Evolutionary conservation across 2,113 vertebrate species (phyloP).

Genomic region (Pluvialis apricaria): DNA sequence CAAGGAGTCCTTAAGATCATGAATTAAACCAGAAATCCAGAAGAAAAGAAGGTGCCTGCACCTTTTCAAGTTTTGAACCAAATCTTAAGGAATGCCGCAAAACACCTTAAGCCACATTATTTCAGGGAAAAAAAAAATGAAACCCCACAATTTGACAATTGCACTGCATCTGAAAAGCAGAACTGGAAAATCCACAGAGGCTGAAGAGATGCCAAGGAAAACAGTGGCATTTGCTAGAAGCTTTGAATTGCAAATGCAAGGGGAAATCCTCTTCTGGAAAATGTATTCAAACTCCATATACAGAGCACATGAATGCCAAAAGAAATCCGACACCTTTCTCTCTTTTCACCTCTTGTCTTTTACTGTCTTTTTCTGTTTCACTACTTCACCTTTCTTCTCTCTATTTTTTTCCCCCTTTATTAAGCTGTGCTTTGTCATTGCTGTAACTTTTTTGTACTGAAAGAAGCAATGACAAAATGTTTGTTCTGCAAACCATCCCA

Average conservation of each 20-base stretch:
- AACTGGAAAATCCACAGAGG: conserved; percentile 56
- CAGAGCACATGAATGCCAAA: background rate
- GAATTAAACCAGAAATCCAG: background rate
- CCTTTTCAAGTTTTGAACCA: background rate
- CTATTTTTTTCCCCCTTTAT: background rate
- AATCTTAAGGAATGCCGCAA: background rate
- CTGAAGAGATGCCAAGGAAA: conserved; percentile 50
- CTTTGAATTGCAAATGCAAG: conserved; percentile 62
- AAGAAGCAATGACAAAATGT: background rate
- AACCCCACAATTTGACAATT: background rate
- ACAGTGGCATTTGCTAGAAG: conserved; percentile 56
- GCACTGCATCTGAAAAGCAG: conserved; percentile 8
- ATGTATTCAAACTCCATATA: conserved; percentile 27
- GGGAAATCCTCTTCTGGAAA: conserved; percentile 61
- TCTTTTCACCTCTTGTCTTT: background rate
- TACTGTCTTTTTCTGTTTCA: background rate
- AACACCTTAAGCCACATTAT: background rate
- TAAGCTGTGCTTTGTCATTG: background rate
- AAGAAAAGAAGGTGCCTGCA: background rate
- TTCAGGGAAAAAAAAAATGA: background rate
- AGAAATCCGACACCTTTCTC: conserved; percentile 20
- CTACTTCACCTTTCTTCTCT: background rate
- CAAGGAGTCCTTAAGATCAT: background rate
- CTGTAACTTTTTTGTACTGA: background rate
- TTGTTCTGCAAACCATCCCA: background rate